Base-by-base conservation (phyloP, 2,113 vertebrate genomes). In the Carollia perspicillata region DNA sequence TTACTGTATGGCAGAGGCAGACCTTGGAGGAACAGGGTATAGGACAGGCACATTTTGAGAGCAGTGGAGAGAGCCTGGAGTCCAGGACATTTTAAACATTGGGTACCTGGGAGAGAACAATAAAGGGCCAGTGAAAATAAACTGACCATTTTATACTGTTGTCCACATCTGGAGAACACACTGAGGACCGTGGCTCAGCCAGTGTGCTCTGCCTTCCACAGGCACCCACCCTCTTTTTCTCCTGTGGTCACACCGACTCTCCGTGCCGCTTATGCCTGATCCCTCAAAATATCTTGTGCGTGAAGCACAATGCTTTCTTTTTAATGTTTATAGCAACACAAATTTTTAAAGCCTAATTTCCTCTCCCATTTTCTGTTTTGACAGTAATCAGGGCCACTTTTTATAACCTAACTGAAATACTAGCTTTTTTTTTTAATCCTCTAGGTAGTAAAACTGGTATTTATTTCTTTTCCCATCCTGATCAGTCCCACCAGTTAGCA, bases 391-490 rank as follows among this genome's bases (percentile, higher is more conserved):
- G 47, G 35, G 14, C 47, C 47, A 37, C 7, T 28, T 53, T 84
- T 74, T 63, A 12, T 60, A 66, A 81, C 33, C 63, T 40, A 93
- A 42, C 35, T 90, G 65, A 90, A 60, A 17, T 37, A 13, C 35
- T 87, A 69, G n/a, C 40, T 79, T 37, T 65, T 44, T 23, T 30
- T 80, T 30, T 80, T 30, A 33, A 60, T 44, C 37, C 47, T 26
- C 35, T 84, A 51, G 80, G 55, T 69, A 10, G 63, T 92, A 75
- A 96, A 89, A 81, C 42, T 84, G 1, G 85, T 78, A 28, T 58
- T 35, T 83, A 11, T 96, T 94, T 44, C 14, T 83, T 81, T 96
- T 84, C 60, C 33, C 35, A 8, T 49, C 20, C 37, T 77, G 51
- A 23, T 94, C 91, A 85, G 65, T 85, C 51, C 23, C 33, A 71